Evolutionary conservation across 2,113 vertebrate species (phyloP).

Genomic region (Caretta caretta): DNA sequence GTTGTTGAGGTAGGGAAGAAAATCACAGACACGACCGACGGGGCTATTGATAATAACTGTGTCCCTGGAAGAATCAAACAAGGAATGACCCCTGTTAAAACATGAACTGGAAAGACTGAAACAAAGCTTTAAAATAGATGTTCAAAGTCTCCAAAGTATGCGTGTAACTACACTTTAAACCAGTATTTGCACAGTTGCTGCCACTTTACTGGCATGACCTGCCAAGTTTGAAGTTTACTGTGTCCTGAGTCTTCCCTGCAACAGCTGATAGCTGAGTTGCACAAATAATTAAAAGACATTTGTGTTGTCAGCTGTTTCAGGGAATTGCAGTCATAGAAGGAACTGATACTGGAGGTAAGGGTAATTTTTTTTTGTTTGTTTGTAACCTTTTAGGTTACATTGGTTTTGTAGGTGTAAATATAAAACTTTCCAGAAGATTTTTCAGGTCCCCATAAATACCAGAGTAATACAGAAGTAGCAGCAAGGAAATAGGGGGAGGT

Average conservation of each 20-base stretch:
- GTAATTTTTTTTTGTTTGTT: background rate
- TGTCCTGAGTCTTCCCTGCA: background rate
- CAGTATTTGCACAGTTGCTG: background rate
- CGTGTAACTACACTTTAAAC: background rate
- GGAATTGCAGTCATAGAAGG: background rate
- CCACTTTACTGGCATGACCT: background rate
- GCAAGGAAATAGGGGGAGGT: too few species aligned
- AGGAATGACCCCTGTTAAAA: background rate
- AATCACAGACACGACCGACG: background rate
- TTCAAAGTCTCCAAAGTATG: background rate
- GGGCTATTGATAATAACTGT: background rate
- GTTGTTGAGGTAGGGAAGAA: background rate
- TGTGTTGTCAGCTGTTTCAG: background rate
- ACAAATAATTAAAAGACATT: background rate
- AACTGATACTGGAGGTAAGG: background rate
- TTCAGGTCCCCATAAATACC: background rate
- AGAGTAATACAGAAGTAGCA: background rate
- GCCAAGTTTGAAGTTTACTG: rapidly evolving
- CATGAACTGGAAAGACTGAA: background rate
- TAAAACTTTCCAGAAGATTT: background rate
- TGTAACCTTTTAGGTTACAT: background rate
- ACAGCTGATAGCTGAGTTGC: background rate
- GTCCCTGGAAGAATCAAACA: background rate
- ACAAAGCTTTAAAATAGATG: background rate
- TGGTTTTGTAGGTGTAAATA: background rate